phyloP scores from a whole-genome alignment of 2,113 vertebrate species.

The Centrocercus urophasianus region DNA sequence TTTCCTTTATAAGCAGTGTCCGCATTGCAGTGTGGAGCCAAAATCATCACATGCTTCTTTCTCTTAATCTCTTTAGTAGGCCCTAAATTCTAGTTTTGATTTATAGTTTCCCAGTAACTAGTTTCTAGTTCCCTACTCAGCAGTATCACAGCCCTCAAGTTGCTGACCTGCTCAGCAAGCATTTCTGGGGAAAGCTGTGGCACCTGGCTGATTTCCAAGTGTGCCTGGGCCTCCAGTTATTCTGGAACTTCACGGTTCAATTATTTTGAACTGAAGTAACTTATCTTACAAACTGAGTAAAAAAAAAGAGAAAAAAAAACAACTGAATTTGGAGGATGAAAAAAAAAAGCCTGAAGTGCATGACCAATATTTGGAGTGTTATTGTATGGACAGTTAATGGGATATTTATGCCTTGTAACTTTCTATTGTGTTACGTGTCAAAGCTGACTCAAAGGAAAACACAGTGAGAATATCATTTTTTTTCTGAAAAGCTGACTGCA shows the following conservation, averaged over 20 bases:
- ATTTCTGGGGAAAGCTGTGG: constrained; percentile 42
- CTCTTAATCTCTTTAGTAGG: constrained; percentile 51
- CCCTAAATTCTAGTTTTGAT: constrained; percentile 21
- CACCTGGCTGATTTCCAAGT: constrained; percentile 51
- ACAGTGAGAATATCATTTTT: not conserved
- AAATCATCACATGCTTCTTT: constrained; percentile 29
- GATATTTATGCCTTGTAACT: constrained; percentile 58
- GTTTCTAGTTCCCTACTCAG: constrained; percentile 43
- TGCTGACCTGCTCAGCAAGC: constrained; percentile 50
- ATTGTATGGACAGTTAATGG: constrained; percentile 68
- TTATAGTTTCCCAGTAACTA: constrained; percentile 39
- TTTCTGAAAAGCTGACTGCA: not conserved
- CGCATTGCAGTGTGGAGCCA: not conserved
- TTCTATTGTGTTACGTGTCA: not conserved
- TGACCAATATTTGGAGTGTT: constrained; percentile 53
- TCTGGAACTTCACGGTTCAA: constrained; percentile 69
- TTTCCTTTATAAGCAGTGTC: constrained; percentile 47
- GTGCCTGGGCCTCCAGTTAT: constrained; percentile 38
- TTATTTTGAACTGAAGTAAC: constrained; percentile 77
- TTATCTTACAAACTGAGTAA: constrained; percentile 70
- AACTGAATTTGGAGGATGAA: constrained; percentile 55
- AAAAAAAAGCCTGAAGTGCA: constrained; percentile 10
- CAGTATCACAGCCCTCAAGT: constrained; percentile 33
- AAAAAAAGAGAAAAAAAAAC: not conserved
- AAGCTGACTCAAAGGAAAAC: not conserved